Evolutionary conservation across 2,113 vertebrate species (phyloP), one percentile per base, ranked within the genome.

Genomic region (Eupsittula cactorum): DNA sequence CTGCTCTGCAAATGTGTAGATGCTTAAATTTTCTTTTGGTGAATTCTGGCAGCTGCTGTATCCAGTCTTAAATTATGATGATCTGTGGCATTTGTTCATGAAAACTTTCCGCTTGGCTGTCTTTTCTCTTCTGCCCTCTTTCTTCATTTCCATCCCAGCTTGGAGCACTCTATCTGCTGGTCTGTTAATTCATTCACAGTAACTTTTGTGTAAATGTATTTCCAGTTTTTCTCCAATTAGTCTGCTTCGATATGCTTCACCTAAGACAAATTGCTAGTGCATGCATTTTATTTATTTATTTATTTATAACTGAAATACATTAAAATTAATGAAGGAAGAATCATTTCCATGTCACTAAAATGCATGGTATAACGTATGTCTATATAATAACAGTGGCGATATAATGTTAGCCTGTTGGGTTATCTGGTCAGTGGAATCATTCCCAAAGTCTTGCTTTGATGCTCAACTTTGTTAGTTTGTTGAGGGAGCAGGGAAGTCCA

Each of bases 211-310:
- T 67, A 49, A 62, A 85, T 55, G 11, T 21, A 24, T 46, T 87
- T 35, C 62, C 6, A 13, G 65, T 93, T 93, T 88, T 92, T 76
- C 21, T 55, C 41, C 23, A 50, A 1, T 27, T 64, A 28, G 10
- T 91, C 33, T 71, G 15, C 39, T 91, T 65, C 0, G 0, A 20
- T 81, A 47, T 0, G 0, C 74, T 89, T 87, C 35, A 79, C 11
- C 59, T 91, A 41, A 74, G 71, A 85, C 24, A 77, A 77, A 41
- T 85, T 4, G 8, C 24, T 42, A 25, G 17, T 17, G 27, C 75
- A 16, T 80, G 13, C 37, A 14, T 35, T 37, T 46, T 41, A 47
- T 14, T 57, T 62, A 46, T 71, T 57, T 62, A 46, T 71, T 80
- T 79, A 23, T 64, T 86, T 75, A 29, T 74, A 79, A 67, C 23